Percentiles rank a stretch among this genome's conserved stretches.
Conservation (phyloP, 2,888 invertebrate genomes). For the Acholoe squamosa region DNA sequence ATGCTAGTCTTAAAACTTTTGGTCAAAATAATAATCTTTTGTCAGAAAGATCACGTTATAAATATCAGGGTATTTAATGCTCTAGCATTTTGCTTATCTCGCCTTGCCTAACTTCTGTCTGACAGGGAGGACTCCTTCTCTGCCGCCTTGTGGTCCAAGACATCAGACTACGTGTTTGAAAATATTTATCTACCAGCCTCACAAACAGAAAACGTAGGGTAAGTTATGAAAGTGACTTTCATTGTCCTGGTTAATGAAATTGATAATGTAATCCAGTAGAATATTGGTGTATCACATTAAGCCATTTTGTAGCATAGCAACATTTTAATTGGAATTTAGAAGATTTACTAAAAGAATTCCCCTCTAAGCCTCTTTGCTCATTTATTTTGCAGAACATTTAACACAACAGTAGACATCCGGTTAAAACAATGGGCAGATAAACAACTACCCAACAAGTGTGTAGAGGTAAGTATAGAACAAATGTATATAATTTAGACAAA, state of each 20-base stretch:
- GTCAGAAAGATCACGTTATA: no score
- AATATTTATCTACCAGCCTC: conserved; percentile 97
- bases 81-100: no score
- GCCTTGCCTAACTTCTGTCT: no score
- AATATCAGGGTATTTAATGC: no score
- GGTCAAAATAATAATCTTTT: no score
- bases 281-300: no score
- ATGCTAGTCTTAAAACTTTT: no score
- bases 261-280: no score
- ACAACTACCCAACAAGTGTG: conserved; percentile 92
- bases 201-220: conserved; percentile 87
- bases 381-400: conserved; percentile 79
- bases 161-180: conserved; percentile 89
- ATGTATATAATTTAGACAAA: no score
- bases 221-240: conserved; percentile 67
- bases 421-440: conserved; percentile 97
- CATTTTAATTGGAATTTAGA: no score
- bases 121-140: conserved; percentile 89
- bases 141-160: conserved; percentile 85
- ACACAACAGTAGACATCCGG: conserved; percentile 92
- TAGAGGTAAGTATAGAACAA: conserved; percentile 87
- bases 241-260: no score
- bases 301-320: no score
- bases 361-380: not conserved
- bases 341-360: not conserved